Base-by-base conservation (phyloP, 2,797 vertebrate genomes). In the Graptemys geographica region DNA sequence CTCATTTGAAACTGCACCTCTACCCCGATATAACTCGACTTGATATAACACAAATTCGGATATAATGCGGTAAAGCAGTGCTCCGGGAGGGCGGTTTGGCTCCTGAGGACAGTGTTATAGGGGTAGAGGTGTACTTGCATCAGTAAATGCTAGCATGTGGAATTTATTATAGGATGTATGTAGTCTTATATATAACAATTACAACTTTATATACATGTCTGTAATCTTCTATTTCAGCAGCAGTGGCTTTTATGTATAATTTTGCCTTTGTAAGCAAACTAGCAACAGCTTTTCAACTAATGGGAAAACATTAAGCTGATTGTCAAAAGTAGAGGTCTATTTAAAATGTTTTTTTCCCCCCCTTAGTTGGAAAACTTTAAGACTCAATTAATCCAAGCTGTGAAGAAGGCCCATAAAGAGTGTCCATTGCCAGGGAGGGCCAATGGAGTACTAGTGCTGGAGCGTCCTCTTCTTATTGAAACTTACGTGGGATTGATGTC, bases 401-500 rank as follows among this genome's bases (percentile, higher is more conserved):
- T 99, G 97, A 99, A 99, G 97, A 99, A 98, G 90, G 99, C 99
- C 51, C 99, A 99, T 10, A 99, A 99, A 93, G 99, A 99, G 72
- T 95, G 96, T 12, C 98, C 99, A 0, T 93, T 98, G 84, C 98
- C 99, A 0, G 99, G 99, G 0, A 97, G 98, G 33, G 98, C 98
- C 0, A 98, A 97, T 0, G 98, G 99, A 0, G 99, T 99, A 51
- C 98, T 99, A 88, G 98, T 99, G 95, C 95, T 99, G 97, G 99
- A 99, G 90, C 97, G 98, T 5, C 99, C 99, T 13, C 99, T 99
- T 15, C 98, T 99, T 93, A 99, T 99, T 1, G 99, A 99, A 98
- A 99, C 99, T 88, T 99, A 99, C 89, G 97, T 99, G 97, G 99
- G 99, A 11, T 93, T 99, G 65, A 99, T 99, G 99, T 99, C 99